A percentile compares a stretch with the other conserved stretches of the same genome.
phyloP scores from a whole-genome alignment of 2,113 vertebrate species.

The Mola mola region DNA sequence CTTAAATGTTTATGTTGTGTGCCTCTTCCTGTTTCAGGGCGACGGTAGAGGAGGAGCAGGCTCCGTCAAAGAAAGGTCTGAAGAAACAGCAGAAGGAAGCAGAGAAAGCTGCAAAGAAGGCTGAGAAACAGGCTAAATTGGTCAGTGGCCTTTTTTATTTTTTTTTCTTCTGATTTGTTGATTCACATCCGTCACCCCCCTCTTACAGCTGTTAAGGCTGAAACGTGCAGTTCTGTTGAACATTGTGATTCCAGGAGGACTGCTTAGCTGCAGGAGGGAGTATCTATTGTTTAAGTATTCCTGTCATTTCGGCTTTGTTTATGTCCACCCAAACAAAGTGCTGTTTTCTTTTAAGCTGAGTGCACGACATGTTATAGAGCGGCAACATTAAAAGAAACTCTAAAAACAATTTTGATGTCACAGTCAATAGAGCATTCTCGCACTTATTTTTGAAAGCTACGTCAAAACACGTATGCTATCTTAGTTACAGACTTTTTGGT shows the following conservation, averaged over 20 bases:
- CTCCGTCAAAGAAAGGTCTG: constrained; percentile 83
- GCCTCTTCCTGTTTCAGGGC: constrained; percentile 83
- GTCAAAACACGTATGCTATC: too few species aligned
- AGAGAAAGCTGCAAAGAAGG: constrained; percentile 84
- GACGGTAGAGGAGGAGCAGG: constrained; percentile 82
- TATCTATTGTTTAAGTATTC: constrained; percentile 78
- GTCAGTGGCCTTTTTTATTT: constrained; percentile 67
- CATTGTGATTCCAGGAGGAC: constrained; percentile 54
- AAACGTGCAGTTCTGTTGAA: constrained; percentile 49
- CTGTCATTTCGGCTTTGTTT: constrained; percentile 75
- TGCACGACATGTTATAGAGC: constrained; percentile 13
- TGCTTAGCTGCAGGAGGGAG: constrained; percentile 22
- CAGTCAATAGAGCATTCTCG: too few species aligned
- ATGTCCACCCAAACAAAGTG: constrained; percentile 69
- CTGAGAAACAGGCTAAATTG: constrained; percentile 83
- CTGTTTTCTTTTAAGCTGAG: constrained; percentile 52
- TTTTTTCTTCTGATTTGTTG: constrained; percentile 38
- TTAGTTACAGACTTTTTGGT: too few species aligned
- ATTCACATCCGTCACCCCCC: constrained; percentile 45
- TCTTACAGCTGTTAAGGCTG: constrained; percentile 63
- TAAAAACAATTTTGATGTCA: too few species aligned
- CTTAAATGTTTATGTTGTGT: constrained; percentile 85
- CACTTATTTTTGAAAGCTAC: too few species aligned
- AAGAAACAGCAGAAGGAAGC: constrained; percentile 90
- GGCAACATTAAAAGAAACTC: too few species aligned